Base-by-base conservation (phyloP, 2,888 invertebrate genomes). In the Halocaridina rubra region DNA sequence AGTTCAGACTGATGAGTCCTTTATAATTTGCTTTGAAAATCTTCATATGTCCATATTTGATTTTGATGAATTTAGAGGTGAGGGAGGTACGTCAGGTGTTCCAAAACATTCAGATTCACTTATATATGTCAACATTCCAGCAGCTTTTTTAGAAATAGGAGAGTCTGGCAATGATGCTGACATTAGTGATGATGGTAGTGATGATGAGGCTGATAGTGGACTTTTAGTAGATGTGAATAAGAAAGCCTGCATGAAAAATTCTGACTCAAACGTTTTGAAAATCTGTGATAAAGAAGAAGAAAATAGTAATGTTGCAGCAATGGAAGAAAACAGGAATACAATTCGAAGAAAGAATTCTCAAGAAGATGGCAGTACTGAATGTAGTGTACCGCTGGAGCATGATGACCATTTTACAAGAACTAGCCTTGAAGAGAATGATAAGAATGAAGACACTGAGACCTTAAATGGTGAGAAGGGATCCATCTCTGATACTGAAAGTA, bases 141-240 rank as follows among this genome's bases (percentile, higher is more conserved):
- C 78, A 39, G 82, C 82, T 7, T 33, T 82, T 32, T 39, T 78
- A 53, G 82, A 82, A 53, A 29, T 82, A 59, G 72, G 24, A 13
- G 82, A 82, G 46, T 82, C 82, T 46, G 82, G 72, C 7, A 82
- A 82, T 72, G 82, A 82, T 29, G 82, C 82, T 16, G 82, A 82
- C 19, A 77, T 82, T 33, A 82, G 82, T 30, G 82, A 78, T 7
- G 78, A 30, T 13, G 82, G 78, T 59, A 78, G 57, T 16, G 80
- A 72, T 4, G 71, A 80, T 5, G 64, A 53, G n/a, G 67, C 10
- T 24, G 46, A 59, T 19, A n/a, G n/a, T n/a, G n/a, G n/a, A n/a
- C n/a, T n/a, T n/a, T n/a, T n/a, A n/a, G n/a, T n/a, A n/a, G n/a
- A n/a, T n/a, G n/a, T n/a, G n/a, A n/a, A n/a, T n/a, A n/a, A n/a